Base-by-base conservation (phyloP, 1,140 invertebrate genomes). In the Saccostrea glomerata region DNA sequence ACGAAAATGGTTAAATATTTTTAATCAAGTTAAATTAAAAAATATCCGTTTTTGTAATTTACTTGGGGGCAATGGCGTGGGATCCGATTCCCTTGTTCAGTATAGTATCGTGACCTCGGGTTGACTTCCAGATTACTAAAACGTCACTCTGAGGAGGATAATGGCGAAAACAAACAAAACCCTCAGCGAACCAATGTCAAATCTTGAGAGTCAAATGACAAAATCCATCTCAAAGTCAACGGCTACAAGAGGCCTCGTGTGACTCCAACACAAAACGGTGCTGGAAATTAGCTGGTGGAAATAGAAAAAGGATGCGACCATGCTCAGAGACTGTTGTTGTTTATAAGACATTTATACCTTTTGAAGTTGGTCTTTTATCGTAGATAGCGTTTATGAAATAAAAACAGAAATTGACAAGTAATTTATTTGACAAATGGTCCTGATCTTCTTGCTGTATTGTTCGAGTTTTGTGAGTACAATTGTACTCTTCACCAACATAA, bases 171-270 rank as follows among this genome's bases (percentile, higher is more conserved):
- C 70, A 23, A 73, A 23, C 23, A 73, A 30, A 73, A 23, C 25
- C 23, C 7, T 15, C 70, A 23, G 25, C 30, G 5, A 63, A 63
- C 6, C 58, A n/a, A 63, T 30, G 25, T 73, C 23, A 73, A 11
- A 20, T 23, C 60, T 23, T 20, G 60, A 23, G 23, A 20, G 47
- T n/a, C 20, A 66, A 25, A 30, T 36, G 70, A 73, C 70, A 73
- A 36, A 36, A 30, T 30, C 70, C 30, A 17, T 73, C 70, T 30
- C 70, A 73, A 73, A 36, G 70, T 73, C 70, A 13, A 73, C 25
- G 25, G 70, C 15, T 73, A 73, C 23, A 73, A 73, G 70, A 36
- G 70, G 70, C 11, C 13, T 73, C 70, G 70, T 73, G 70, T 73
- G 23, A 11, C 70, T 30, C 11, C 2, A 25, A 73, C 30, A 30